phyloP scores from a whole-genome alignment of 2,888 invertebrate species.

The Allolobophora icterica region DNA sequence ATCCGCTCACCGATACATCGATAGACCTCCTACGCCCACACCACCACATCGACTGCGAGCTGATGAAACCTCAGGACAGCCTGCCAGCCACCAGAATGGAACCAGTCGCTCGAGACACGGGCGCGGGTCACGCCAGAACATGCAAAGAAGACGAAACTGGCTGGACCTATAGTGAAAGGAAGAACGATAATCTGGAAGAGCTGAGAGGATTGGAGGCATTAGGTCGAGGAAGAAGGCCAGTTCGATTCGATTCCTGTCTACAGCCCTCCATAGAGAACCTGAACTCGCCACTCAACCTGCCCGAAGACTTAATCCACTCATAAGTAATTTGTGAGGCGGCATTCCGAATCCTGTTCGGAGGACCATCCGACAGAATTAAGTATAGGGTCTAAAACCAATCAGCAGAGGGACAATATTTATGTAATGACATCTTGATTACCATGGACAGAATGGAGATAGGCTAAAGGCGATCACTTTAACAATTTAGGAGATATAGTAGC shows the following conservation, averaged over 20 bases:
- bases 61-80: neutral
- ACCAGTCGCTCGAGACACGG: neutral
- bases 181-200: neutral
- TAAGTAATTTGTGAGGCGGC: neutral
- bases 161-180: neutral
- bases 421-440: neutral
- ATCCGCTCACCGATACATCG: neutral
- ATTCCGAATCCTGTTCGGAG: neutral
- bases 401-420: neutral
- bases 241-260: neutral
- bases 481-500: neutral
- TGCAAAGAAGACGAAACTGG: neutral
- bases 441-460: neutral
- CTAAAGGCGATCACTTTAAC: neutral
- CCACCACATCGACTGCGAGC: neutral
- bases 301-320: conserved; percentile 17
- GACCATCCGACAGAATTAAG: neutral
- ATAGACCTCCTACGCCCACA: neutral
- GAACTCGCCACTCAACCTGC: neutral
- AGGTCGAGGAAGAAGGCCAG: neutral
- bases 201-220: neutral
- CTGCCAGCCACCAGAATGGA: neutral
- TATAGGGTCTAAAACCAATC: neutral
- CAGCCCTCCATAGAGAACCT: neutral
- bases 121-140: neutral